Evolutionary conservation across 2,888 invertebrate genomes (phyloP).

Genomic region (Noctua fimbriata): DNA sequence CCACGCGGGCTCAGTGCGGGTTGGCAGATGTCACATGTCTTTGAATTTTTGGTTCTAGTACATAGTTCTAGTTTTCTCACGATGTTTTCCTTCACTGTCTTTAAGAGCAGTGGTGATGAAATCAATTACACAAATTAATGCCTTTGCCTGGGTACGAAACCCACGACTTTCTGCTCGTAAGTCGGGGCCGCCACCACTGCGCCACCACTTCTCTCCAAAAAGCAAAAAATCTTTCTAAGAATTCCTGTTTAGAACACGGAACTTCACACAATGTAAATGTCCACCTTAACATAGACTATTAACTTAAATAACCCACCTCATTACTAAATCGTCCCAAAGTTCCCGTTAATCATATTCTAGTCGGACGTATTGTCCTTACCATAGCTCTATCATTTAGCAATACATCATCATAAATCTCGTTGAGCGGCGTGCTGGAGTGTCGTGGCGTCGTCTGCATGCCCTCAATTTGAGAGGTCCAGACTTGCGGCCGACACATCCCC

Average conservation of each 20-base stretch:
- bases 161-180: too few relatives aligned
- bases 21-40: too few relatives aligned
- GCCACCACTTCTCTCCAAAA: too few relatives aligned
- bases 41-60: too few relatives aligned
- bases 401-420: conserved; percentile 86
- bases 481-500: conserved; percentile 68
- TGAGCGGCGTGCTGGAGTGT: conserved; percentile 75
- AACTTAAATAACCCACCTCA: neutral
- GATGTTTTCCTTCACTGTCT: too few relatives aligned
- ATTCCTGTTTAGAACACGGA: neutral
- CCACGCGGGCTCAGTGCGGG: too few relatives aligned
- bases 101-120: too few relatives aligned
- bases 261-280: neutral
- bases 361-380: conserved; percentile 67
- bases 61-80: too few relatives aligned
- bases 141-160: too few relatives aligned
- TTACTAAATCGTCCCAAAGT: conserved; percentile 56
- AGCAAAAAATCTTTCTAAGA: too few relatives aligned
- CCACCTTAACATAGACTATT: neutral
- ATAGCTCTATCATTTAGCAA: conserved; percentile 76
- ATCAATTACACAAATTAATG: too few relatives aligned
- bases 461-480: conserved; percentile 73
- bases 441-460: conserved; percentile 69
- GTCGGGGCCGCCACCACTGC: too few relatives aligned
- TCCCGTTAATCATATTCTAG: conserved; percentile 72